Percentiles rank a stretch among this genome's conserved stretches.
These are phyloP conservation scores for Drosophila bocki DNA, from an alignment of 1,140 invertebrate species.

Conservation along the genomic window DNA sequence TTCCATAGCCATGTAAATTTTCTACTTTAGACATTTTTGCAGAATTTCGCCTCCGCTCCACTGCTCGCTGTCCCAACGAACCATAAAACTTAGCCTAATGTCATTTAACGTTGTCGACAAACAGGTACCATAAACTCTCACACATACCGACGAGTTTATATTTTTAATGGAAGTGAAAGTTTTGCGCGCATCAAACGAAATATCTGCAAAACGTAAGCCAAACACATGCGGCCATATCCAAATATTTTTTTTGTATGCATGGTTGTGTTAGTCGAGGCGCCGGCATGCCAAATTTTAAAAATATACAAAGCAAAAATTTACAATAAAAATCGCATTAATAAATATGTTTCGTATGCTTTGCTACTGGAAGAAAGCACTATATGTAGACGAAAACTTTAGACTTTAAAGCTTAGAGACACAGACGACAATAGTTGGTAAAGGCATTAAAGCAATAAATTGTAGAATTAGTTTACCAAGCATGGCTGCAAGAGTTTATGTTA, in stretches of 20 bases:
- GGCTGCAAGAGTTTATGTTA: neutral
- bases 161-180: slow-evolving; percentile 82
- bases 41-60: slow-evolving; percentile 64
- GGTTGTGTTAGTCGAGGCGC: slow-evolving; percentile 62
- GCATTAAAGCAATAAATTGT: slow-evolving; percentile 29
- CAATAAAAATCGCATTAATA: slow-evolving; percentile 70
- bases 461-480: neutral
- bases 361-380: slow-evolving; percentile 62
- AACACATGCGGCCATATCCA: slow-evolving; percentile 58
- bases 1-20: slow-evolving; percentile 63
- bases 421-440: neutral
- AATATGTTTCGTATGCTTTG: slow-evolving; percentile 59
- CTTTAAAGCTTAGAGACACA: neutral
- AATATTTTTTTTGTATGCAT: slow-evolving; percentile 16
- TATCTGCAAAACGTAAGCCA: slow-evolving; percentile 46
- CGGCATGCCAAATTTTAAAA: slow-evolving; percentile 63
- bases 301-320: slow-evolving; percentile 49
- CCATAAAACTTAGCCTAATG: slow-evolving; percentile 80
- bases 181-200: slow-evolving; percentile 71
- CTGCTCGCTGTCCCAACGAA: slow-evolving; percentile 25
- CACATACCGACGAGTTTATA: slow-evolving; percentile 50
- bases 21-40: slow-evolving; percentile 74
- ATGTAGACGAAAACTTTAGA: slow-evolving; percentile 56
- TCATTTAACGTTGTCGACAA: slow-evolving; percentile 72
- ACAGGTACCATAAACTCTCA: slow-evolving; percentile 48